Conservation (phyloP, 1,140 invertebrate species). For the Dreissena rostriformis region DNA sequence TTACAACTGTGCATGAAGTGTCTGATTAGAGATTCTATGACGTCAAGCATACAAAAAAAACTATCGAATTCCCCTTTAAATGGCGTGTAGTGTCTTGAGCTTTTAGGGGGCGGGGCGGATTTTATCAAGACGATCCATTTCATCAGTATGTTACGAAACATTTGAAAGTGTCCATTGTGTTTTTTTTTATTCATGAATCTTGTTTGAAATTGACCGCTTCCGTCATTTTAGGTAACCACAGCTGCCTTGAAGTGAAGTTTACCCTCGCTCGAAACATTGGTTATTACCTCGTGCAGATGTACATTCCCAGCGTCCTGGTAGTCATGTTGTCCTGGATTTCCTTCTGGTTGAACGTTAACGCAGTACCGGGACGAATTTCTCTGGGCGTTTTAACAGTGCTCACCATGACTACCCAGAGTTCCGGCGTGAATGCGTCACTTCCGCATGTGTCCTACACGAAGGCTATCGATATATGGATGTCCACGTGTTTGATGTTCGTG, state of each 20-base stretch:
- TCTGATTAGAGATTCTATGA: too few species aligned
- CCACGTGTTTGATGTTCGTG: constrained; percentile 77
- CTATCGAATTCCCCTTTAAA: too few species aligned
- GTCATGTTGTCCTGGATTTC: constrained; percentile 79
- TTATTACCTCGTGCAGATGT: constrained; percentile 78
- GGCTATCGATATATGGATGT: constrained; percentile 80
- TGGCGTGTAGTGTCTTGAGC: too few species aligned
- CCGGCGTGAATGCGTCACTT: constrained; percentile 69
- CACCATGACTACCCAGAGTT: constrained; percentile 77
- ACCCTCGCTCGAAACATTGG: constrained; percentile 71
- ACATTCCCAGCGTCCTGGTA: constrained; percentile 77
- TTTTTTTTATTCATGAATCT: too few species aligned
- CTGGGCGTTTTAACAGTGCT: constrained; percentile 77
- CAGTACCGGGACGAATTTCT: constrained; percentile 75
- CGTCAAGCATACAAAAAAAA: too few species aligned
- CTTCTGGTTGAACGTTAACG: constrained; percentile 77
- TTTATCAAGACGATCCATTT: too few species aligned
- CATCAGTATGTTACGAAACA: too few species aligned
- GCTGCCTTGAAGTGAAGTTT: constrained; percentile 71
- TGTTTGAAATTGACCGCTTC: too few species aligned
- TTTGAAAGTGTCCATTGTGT: too few species aligned
- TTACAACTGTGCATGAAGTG: too few species aligned
- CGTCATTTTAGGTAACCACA: constrained; percentile 71
- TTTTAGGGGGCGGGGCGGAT: too few species aligned
- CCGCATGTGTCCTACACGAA: constrained; percentile 77